phyloP scores from a whole-genome alignment of 2,113 vertebrate species.

The Fulica atra region DNA sequence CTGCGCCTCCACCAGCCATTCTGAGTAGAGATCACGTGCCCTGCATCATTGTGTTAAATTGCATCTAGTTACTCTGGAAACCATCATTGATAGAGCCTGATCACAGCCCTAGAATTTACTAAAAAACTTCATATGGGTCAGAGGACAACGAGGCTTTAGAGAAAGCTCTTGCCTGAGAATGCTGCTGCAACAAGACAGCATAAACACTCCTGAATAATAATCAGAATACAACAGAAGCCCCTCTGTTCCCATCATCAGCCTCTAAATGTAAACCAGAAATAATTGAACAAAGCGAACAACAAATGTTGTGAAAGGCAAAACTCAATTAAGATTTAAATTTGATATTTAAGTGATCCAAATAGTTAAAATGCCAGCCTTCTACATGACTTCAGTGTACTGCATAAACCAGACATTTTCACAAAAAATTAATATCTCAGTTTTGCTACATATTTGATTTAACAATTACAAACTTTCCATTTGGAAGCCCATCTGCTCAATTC shows the following conservation, averaged over 20 bases:
- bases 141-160: constrained; percentile 59
- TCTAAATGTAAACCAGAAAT: constrained; percentile 24
- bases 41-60: constrained; percentile 29
- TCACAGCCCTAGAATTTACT: constrained; percentile 58
- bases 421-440: neutral
- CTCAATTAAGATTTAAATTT: neutral
- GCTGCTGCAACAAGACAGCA: constrained; percentile 29
- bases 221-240: constrained; percentile 70
- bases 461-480: neutral
- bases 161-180: constrained; percentile 57
- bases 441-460: neutral
- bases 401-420: neutral
- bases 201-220: constrained; percentile 75
- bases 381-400: neutral
- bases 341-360: neutral
- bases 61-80: constrained; percentile 65
- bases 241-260: constrained; percentile 61
- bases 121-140: constrained; percentile 63
- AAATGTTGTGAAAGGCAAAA: constrained; percentile 37
- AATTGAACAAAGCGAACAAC: neutral
- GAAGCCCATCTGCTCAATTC: neutral
- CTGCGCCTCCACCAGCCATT: neutral
- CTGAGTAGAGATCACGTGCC: neutral
- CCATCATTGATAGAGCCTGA: constrained; percentile 33
- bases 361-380: neutral